Evolutionary conservation across 30 jellyfish, hydroid and myxozoan genomes (phyloP).

Genomic region (Cassiopea andromeda): DNA sequence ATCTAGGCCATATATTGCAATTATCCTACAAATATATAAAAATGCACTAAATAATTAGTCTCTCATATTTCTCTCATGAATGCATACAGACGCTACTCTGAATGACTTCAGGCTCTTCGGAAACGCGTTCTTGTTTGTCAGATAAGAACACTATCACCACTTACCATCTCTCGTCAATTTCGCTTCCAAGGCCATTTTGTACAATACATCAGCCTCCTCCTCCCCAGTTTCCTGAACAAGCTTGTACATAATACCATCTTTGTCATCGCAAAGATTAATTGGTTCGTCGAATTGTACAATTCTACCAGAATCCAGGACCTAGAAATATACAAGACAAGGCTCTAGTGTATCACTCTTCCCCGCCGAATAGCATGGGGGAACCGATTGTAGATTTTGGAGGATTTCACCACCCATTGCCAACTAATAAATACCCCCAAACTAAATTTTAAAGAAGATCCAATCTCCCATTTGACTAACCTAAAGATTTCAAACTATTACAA

Average conservation of each 20-base stretch:
- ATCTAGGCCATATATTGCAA: too few relatives aligned
- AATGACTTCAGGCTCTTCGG: background rate
- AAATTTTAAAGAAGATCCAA: too few relatives aligned
- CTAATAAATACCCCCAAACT: too few relatives aligned
- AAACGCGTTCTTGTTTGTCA: background rate
- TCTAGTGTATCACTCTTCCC: too few relatives aligned
- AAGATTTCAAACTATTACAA: too few relatives aligned
- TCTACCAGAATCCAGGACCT: constrained; percentile 76
- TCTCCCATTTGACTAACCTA: too few relatives aligned
- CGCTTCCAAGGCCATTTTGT: constrained; percentile 17
- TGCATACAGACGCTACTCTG: background rate
- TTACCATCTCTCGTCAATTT: background rate
- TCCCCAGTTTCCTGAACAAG: constrained; percentile 62
- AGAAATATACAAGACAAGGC: background rate
- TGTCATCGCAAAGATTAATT: constrained; percentile 5
- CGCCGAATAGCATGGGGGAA: too few relatives aligned
- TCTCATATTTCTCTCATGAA: background rate
- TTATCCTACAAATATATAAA: too few relatives aligned
- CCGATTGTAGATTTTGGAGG: too few relatives aligned
- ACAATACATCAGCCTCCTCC: constrained; percentile 8
- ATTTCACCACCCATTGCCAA: too few relatives aligned
- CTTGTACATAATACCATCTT: constrained; percentile 25
- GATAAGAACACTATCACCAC: background rate
- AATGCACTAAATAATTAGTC: too few relatives aligned
- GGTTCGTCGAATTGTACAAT: constrained; percentile 72